phyloP scores from a whole-genome alignment of 2,888 invertebrate species.

The Agrochola lychnidis region DNA sequence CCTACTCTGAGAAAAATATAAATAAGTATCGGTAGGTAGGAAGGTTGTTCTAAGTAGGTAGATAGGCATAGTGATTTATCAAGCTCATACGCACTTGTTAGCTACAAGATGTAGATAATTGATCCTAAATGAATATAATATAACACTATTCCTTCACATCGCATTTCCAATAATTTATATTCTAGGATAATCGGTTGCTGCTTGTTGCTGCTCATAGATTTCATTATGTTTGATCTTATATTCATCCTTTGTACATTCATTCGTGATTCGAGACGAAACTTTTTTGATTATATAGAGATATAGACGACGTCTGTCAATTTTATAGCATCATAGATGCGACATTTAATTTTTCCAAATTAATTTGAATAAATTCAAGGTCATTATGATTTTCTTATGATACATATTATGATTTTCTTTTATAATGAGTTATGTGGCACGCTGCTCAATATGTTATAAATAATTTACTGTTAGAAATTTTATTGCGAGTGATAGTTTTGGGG shows the following conservation, averaged over 20 bases:
- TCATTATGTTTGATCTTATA: not conserved
- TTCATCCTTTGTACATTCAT: not conserved
- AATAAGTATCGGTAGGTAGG: not conserved
- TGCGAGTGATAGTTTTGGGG: conserved; percentile 72
- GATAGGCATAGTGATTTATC: not conserved
- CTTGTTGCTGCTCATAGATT: not conserved
- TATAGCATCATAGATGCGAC: conserved; percentile 4
- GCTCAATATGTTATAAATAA: conserved; percentile 60
- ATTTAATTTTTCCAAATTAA: conserved; percentile 10
- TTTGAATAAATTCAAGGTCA: conserved; percentile 40
- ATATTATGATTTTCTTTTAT: conserved; percentile 15
- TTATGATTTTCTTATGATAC: not conserved
- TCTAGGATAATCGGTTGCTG: not conserved
- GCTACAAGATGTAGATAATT: not conserved
- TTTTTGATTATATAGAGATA: conserved; percentile 6
- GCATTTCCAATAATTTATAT: not conserved
- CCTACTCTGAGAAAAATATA: not conserved
- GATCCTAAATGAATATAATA: not conserved
- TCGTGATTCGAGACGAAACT: conserved; percentile 7
- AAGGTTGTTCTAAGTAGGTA: not conserved
- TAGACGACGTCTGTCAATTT: conserved; percentile 23
- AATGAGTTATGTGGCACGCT: conserved; percentile 66
- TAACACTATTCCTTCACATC: not conserved
- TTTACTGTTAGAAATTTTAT: conserved; percentile 69
- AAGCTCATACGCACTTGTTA: not conserved